These are phyloP conservation scores for Trichonephila clavipes DNA, from an alignment of 1,140 invertebrate species.

Conservation along the genomic window DNA sequence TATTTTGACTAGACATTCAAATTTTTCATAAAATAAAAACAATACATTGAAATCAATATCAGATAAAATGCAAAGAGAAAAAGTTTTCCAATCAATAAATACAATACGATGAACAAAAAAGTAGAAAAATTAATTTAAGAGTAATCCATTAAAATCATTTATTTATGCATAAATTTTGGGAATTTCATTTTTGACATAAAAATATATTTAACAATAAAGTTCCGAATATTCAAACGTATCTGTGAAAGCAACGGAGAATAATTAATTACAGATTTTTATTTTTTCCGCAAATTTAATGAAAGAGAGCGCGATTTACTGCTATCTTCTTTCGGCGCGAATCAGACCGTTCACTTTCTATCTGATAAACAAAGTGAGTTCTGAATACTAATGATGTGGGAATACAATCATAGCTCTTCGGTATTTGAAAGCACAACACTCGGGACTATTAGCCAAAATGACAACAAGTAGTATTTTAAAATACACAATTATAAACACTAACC, in stretches of 20 bases:
- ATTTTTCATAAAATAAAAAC: too few species aligned
- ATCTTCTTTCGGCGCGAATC: background rate
- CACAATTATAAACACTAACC: background rate
- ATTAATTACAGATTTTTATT: background rate
- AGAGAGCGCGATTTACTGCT: background rate
- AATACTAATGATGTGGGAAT: conserved; percentile 38
- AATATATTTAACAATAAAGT: background rate
- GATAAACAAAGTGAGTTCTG: conserved; percentile 33
- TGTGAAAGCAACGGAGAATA: background rate
- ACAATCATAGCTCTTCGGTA: background rate
- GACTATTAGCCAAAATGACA: conserved; percentile 11
- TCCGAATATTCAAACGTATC: background rate
- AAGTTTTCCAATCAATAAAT: too few species aligned
- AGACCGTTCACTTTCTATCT: conserved; percentile 38
- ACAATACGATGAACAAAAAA: too few species aligned
- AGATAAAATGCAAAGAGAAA: too few species aligned
- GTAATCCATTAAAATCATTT: too few species aligned
- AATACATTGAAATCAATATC: too few species aligned
- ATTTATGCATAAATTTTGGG: too few species aligned
- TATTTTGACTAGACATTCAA: too few species aligned
- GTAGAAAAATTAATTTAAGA: too few species aligned
- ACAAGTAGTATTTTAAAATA: background rate
- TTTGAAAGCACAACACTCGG: background rate
- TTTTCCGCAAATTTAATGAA: background rate
- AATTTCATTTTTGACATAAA: background rate